Base-by-base conservation (phyloP, 2,113 vertebrate species). In the Ailurus styani region DNA sequence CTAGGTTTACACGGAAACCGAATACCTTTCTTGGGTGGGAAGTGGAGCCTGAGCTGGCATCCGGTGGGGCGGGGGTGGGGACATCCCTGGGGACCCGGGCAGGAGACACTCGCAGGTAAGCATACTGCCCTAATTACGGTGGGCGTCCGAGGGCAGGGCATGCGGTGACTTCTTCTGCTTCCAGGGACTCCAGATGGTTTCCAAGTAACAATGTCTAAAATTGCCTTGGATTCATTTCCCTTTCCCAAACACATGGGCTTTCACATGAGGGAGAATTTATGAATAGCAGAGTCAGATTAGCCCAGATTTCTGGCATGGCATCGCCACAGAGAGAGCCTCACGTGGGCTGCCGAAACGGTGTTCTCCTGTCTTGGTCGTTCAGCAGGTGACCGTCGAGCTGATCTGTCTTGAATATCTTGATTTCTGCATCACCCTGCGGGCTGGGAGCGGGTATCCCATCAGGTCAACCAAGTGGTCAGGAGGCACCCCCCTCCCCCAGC, bases 161-260 rank as follows among this genome's bases (percentile, higher is more conserved):
- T 90, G 78, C 20, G 0, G n/a, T 54, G 72, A 85, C 66, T 94
- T 91, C 91, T 91, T 31, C 27, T 20, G 72, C 60, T 97, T 94
- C 79, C 83, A 96, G 87, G 94, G 90, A 96, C 90, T 96, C 95
- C 97, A 97, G 97, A 98, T 98, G 98, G 98, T 96, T 97, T 97
- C 96, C 86, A 97, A 97, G 96, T 93, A 95, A 90, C 97, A 91
- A 64, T 95, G 64, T 97, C 96, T 98, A 97, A 98, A 98, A 98
- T 96, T 90, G 96, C 96, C 95, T 97, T 97, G 91, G 91, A 93
- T 97, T 82, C 88, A 14, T 90, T 97, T 97, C 95, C 87, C 83
- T 77, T 95, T 96, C 60, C 88, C 84, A 97, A 90, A 96, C 91
- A 93, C 96, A 90, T 97, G 97, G 95, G 96, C 94, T 93, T 96